Base-by-base conservation (phyloP, 2,888 invertebrate genomes). In the Diaphora mendica region DNA sequence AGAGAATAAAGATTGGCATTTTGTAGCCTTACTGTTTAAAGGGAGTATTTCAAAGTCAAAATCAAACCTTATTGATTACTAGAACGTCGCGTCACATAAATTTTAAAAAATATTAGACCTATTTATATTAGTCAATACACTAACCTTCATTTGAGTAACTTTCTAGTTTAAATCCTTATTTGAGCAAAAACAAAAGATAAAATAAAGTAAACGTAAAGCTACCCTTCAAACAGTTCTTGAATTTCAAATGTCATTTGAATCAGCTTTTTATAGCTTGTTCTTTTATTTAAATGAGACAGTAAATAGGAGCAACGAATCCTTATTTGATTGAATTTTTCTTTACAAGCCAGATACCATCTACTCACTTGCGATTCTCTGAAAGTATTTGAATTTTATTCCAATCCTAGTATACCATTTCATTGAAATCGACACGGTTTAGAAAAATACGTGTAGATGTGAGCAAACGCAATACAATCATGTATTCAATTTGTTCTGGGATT, bases 401-500 rank as follows among this genome's bases (percentile, higher is more conserved):
- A 91, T 91, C 88, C 87, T 88, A 86, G 82, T 84, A 81, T 59
- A 71, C 77, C 75, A 91, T 91, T 90, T 89, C 88, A 90, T 88
- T 92, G 90, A 90, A 92, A 92, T 89, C 88, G 91, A 90, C 87
- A 89, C 87, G 91, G 88, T 91, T 92, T 89, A 88, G 89, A 90
- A 86, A 88, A 89, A 89, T 85, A 85, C 86, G 86, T 89, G 87
- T 85, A 88, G 88, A 90, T 88, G 88, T 89, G 90, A 92, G 91
- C 89, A 89, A 90, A 89, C 87, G 87, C 86, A 91, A 89, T 88
- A 88, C 88, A 92, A 92, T 92, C 91, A 89, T 90, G 93, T 93
- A 93, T 93, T 92, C 93, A 91, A 93, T 93, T 93, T 92, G 91
- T 90, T 86, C 86, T 83, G 79, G 91, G 92, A 92, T 93, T 92